Base-by-base conservation (phyloP, 2,797 vertebrate genomes). In the Morus bassanus region DNA sequence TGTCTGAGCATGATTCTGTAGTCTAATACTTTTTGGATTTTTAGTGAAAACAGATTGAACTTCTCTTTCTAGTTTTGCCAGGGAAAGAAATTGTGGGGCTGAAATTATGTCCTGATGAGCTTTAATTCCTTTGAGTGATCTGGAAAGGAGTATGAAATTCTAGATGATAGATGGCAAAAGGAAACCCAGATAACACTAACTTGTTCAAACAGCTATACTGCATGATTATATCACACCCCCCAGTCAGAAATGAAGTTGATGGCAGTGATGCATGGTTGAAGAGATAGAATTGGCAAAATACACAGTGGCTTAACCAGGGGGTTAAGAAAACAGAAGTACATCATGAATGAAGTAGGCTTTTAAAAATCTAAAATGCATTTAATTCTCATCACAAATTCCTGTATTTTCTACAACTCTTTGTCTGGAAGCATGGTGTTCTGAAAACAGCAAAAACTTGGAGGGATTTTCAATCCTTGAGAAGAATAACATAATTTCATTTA, bases 391-490 rank as follows among this genome's bases (percentile, higher is more conserved):
- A 19, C 28, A 68, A 31, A 48, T 46, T n/a, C 31, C 37, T 4
- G 0, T 45, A 3, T 56, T 77, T 90, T 76, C 67, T 54, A 39
- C 31, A 75, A 7, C 14, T 22, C 53, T 41, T 28, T 53, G 15
- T 11, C 61, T n/a, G 23, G 45, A 41, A 64, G 51, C 3, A 0
- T 1, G 1, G 24, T 35, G 35, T 45, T 63, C 35, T 60, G 83
- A 43, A 64, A 83, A 33, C 11, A 51, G 64, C 39, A 59, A 39
- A 65, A 35, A 21, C 30, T 61, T 17, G 25, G 54, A 60, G 35
- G 0, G 0, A 13, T 64, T 70, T 60, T 59, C 61, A 68, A 0
- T 27, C 31, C 75, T 50, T 0, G 1, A 35, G 24, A 74, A 77
- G 28, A 59, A 10, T 13, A 60, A n/a, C 17, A 10, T 21, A 6